These are phyloP conservation scores for Ciconia nigra DNA, from an alignment of 2,797 vertebrate genomes.

Conservation along the genomic window DNA sequence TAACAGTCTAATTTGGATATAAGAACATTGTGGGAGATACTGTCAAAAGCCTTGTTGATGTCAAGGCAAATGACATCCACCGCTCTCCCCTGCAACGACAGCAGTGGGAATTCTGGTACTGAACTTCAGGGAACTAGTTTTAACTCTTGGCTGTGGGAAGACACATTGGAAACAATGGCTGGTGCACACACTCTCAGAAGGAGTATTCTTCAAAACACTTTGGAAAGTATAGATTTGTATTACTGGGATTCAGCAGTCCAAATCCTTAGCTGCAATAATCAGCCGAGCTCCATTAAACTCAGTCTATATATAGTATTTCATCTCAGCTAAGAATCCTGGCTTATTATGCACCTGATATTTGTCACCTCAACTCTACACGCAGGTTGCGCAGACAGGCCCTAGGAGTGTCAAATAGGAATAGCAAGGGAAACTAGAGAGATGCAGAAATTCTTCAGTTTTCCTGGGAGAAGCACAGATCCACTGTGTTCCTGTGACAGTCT, in stretches of 20 bases:
- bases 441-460: not conserved
- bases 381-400: not conserved
- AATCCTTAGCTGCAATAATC: not conserved
- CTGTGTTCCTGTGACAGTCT: not conserved
- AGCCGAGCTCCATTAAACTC: not conserved
- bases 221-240: not conserved
- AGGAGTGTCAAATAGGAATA: not conserved
- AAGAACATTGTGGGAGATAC: not conserved
- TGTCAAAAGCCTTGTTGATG: not conserved
- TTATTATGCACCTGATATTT: not conserved
- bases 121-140: not conserved
- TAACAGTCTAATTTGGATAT: not conserved
- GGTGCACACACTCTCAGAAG: not conserved
- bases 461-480: not conserved
- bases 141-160: not conserved
- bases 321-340: not conserved
- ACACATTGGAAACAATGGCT: not conserved
- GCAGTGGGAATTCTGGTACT: not conserved
- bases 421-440: not conserved
- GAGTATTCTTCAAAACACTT: not conserved
- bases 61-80: not conserved
- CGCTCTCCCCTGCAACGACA: not conserved
- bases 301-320: not conserved
- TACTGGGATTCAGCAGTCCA: not conserved
- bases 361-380: accelerated